Percentiles rank a stretch among this genome's conserved stretches.
Conservation (phyloP, 2,888 invertebrate genomes). For the Iselma pallidipennis region DNA sequence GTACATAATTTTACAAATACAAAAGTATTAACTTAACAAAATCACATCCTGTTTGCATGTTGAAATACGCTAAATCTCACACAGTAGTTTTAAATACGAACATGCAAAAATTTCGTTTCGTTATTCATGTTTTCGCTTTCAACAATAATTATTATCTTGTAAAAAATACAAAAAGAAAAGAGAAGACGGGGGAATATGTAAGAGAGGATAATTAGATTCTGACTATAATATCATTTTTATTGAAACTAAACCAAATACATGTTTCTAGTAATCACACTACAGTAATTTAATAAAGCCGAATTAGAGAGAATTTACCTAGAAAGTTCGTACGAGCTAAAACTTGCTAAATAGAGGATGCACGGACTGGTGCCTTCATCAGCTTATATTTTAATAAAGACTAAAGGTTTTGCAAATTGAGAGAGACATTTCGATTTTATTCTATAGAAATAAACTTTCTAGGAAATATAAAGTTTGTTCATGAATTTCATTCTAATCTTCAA, state of each 20-base stretch:
- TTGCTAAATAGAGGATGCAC: too few species aligned
- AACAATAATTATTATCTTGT: background rate
- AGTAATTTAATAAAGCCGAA: background rate
- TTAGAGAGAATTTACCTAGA: background rate
- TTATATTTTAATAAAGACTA: too few species aligned
- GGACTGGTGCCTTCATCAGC: too few species aligned
- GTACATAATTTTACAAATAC: too few species aligned
- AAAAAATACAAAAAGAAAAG: background rate
- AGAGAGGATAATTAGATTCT: background rate
- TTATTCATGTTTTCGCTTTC: constrained; percentile 2
- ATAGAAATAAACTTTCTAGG: background rate
- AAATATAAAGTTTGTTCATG: too few species aligned
- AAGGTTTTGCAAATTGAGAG: too few species aligned
- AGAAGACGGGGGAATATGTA: constrained; percentile 1
- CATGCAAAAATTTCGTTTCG: constrained; percentile 9
- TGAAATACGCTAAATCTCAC: constrained; percentile 8
- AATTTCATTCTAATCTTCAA: too few species aligned
- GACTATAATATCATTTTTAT: too few species aligned
- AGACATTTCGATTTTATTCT: background rate
- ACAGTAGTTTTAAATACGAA: constrained; percentile 1
- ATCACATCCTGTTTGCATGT: constrained; percentile 6
- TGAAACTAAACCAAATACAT: background rate
- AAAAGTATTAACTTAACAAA: background rate
- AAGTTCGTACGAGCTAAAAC: background rate
- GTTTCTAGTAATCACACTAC: background rate